Base-by-base conservation (phyloP, 1,140 invertebrate genomes). In the Sipha flava region DNA sequence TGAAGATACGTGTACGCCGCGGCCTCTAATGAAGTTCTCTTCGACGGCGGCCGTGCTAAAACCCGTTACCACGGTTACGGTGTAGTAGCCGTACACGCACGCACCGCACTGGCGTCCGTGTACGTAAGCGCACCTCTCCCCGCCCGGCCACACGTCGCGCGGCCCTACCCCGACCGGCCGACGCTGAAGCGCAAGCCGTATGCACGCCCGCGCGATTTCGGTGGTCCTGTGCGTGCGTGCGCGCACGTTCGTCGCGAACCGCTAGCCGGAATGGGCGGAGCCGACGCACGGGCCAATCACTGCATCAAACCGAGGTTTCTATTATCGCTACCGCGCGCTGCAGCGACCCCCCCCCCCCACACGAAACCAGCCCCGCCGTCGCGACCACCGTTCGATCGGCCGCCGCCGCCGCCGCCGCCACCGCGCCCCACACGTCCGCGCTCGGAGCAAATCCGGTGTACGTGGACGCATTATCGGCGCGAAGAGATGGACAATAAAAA, bases 291-390 rank as follows among this genome's bases (percentile, higher is more conserved):
- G 72, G 77, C 57, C 77, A 66, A 79, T 79, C 57, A 77, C 73
- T 77, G 73, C 70, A 73, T 29, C 73, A 57, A 77, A 77, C 73
- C 73, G 77, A 66, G 57, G 77, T 64, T 68, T 64, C 57, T 66
- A 64, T 66, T 66, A 68, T 79, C 45, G 31, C 54, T 29, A 23
- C 47, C 34, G 29, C 72, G 29, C 72, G 34, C 29, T 10, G 47
- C 72, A 23, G 6, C 23, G 21, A 3, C 72, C 34, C 7, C 14
- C 31, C 57, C 4, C 40, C 2, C 34, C 75, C 26, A 10, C 1
- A 4, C 18, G 31, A 12, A 5, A 26, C 49, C 34, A 34, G 9
- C 6, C 52, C 14, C 21, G 64, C 2, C 64, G 31, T 10, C 31
- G 59, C n/a, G 9, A 18, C n/a, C n/a, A n/a, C n/a, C 18, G 18